A percentile compares a stretch with the other conserved stretches of the same genome.
phyloP scores from a whole-genome alignment of 2,888 invertebrate species.

The Lacanobia wlatinum region DNA sequence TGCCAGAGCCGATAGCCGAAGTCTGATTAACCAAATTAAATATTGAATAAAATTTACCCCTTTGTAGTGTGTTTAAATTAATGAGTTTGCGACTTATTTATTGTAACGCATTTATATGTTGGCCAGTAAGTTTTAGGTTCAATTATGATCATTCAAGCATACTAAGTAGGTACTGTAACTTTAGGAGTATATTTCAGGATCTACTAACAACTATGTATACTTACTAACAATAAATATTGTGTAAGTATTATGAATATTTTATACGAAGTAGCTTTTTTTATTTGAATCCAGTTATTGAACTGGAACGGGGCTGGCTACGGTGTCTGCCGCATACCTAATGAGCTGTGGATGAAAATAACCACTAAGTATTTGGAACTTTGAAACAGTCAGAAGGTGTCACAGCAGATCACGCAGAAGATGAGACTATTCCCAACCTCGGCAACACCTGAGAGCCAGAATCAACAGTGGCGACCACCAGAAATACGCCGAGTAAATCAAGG shows the following conservation, averaged over 20 bases:
- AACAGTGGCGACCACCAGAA: too few relatives aligned
- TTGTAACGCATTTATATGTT: neutral
- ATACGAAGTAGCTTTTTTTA: too few relatives aligned
- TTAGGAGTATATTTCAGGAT: too few relatives aligned
- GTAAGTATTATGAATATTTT: neutral
- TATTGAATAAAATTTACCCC: neutral
- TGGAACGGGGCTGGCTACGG: neutral
- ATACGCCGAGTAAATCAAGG: too few relatives aligned
- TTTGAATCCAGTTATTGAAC: neutral
- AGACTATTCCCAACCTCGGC: too few relatives aligned
- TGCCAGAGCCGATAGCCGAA: neutral
- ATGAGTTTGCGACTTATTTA: neutral
- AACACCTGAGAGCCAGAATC: too few relatives aligned
- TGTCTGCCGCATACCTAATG: neutral
- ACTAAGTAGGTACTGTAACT: too few relatives aligned
- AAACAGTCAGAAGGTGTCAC: neutral
- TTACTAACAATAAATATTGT: neutral
- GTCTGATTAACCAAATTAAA: slow-evolving; percentile 10
- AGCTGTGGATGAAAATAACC: neutral
- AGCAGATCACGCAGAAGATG: too few relatives aligned
- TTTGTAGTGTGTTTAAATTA: neutral
- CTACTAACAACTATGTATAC: too few relatives aligned
- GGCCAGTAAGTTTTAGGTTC: too few relatives aligned
- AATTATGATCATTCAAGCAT: too few relatives aligned
- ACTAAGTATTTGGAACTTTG: neutral